Evolutionary conservation across 2,888 invertebrate genomes (phyloP), one percentile per base, ranked within the genome.

Genomic region (Watsonalla cultraria): DNA sequence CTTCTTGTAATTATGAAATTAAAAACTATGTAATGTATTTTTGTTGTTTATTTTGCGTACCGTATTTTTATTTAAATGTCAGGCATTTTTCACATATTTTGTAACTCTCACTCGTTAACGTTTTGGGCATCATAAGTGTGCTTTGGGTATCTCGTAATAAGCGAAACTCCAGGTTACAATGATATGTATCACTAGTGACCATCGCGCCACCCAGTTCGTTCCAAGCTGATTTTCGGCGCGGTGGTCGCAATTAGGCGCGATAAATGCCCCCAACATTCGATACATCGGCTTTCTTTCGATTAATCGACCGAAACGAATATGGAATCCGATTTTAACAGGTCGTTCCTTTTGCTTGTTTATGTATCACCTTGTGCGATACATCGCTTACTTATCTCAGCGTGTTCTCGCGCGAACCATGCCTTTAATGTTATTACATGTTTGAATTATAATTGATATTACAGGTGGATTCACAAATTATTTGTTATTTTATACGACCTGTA

Each of bases 181-280:
- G 54, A 59, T 54, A 65, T 60, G 71, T 83, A 84, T 82, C 80
- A 64, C 62, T 57, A 60, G 52, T 56, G 58, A 58, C 64, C 76
- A 82, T 82, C 82, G 76, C 70, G 76, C 86, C 88, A 86, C 86
- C 87, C 86, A 85, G 67, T 76, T 74, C 70, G 86, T 71, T 73
- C 65, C 65, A 61, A 74, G 66, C 71, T 72, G 76, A 75, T 79
- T 78, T 82, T 80, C 80, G 81, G 78, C 71, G 42, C 76, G 82
- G 85, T 84, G 84, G 84, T 82, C 83, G 84, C 84, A 89, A 88
- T 89, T 87, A 88, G 86, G 82, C 76, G 67, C 80, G 82, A 86
- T 89, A 87, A 89, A 87, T 84, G 83, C 84, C 68, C 74, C 78
- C 76, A 83, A 82, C 82, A 83, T 76, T 74, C 80, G 83, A 84